A percentile compares a stretch with the other conserved stretches of the same genome.
Conservation (phyloP, 2,113 vertebrate species). For the Crocuta crocuta region DNA sequence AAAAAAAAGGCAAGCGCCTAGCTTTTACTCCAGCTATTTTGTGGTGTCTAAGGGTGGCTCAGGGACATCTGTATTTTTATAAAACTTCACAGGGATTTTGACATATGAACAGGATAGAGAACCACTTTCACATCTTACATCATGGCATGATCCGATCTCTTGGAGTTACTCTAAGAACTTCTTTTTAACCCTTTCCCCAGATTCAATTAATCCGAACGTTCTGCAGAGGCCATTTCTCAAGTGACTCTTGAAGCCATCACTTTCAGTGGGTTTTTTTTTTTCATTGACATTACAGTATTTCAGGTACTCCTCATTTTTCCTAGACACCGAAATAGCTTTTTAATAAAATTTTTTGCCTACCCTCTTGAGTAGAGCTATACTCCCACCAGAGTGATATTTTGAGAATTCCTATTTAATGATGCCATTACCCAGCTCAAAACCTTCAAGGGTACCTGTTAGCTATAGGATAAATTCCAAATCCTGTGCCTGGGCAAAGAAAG, state of each 20-base stretch:
- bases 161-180: neutral
- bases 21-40: neutral
- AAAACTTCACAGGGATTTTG: neutral
- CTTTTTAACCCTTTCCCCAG: neutral
- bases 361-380: neutral
- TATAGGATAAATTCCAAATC: neutral
- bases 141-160: neutral
- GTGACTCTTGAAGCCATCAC: neutral
- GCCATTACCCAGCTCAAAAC: neutral
- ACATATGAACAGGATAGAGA: neutral
- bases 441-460: neutral
- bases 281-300: neutral
- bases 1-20: neutral
- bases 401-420: neutral
- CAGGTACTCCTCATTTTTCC: neutral
- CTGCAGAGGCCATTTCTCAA: neutral
- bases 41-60: neutral
- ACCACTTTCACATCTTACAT: neutral
- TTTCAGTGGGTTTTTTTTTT: neutral
- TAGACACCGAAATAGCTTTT: neutral
- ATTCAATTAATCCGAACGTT: neutral
- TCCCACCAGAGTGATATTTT: constrained; percentile 11
- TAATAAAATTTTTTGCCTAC: neutral
- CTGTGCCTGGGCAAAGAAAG: neutral
- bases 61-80: neutral